Percentiles rank a stretch among this genome's conserved stretches.
Conservation (phyloP, 2,113 vertebrate genomes). For the Cyphomyrus discorhynchus region DNA sequence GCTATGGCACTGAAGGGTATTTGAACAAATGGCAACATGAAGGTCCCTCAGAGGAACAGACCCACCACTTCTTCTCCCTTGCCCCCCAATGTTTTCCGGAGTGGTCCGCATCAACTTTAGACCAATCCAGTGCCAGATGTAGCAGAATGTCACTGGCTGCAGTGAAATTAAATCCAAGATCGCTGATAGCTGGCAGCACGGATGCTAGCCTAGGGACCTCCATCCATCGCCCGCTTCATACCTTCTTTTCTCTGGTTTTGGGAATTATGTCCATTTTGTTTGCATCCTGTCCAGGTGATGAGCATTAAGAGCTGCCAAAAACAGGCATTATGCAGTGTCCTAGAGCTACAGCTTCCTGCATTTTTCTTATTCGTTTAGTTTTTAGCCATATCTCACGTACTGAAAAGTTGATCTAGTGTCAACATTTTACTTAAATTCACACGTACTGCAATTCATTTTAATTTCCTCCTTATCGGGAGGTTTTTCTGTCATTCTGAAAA, state of each 20-base stretch:
- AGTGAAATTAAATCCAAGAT: conserved; percentile 56
- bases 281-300: neutral
- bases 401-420: neutral
- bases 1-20: conserved; percentile 73
- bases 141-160: conserved; percentile 74
- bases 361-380: neutral
- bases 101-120: conserved; percentile 71
- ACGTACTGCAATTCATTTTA: neutral
- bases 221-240: neutral
- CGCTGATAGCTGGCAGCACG: neutral
- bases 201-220: neutral
- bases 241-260: conserved; percentile 4
- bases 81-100: conserved; percentile 70
- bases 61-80: conserved; percentile 73
- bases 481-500: neutral
- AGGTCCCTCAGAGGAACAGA: conserved; percentile 67
- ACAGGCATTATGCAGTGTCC: neutral
- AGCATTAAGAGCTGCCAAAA: neutral
- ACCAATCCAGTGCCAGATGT: conserved; percentile 77
- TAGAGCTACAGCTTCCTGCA: neutral
- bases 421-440: neutral
- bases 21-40: conserved; percentile 86
- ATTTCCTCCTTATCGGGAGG: neutral
- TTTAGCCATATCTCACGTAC: neutral
- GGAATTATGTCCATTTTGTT: neutral